phyloP scores from a whole-genome alignment of 2,797 vertebrate species.

The Xiphorhynchus erythropygius region DNA sequence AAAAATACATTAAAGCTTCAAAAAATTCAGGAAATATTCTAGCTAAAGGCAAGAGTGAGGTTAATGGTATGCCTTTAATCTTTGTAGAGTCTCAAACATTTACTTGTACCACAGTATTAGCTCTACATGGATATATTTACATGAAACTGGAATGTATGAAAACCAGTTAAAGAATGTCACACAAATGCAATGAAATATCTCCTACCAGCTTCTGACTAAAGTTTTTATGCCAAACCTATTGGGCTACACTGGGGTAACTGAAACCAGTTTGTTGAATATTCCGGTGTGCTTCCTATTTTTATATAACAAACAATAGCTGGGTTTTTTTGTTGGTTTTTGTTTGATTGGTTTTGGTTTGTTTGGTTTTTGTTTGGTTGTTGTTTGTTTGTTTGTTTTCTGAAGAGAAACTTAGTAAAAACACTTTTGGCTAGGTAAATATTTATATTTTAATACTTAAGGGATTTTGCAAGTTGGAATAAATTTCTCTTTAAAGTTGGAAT shows the following conservation, averaged over 20 bases:
- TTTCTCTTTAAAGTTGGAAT: constrained; percentile 20
- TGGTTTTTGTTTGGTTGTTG: not conserved
- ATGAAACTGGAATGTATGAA: constrained; percentile 29
- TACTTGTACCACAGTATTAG: not conserved
- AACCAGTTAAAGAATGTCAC: constrained; percentile 25
- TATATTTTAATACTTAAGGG: constrained; percentile 32
- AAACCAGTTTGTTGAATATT: constrained; percentile 19
- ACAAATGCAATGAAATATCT: constrained; percentile 22
- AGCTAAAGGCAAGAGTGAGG: constrained; percentile 46
- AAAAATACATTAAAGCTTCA: not conserved
- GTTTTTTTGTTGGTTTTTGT: not conserved
- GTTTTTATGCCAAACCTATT: not conserved
- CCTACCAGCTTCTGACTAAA: not conserved
- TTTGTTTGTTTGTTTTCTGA: not conserved
- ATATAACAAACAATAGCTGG: not conserved
- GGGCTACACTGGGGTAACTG: not conserved
- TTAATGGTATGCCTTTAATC: constrained; percentile 42
- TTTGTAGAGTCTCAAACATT: constrained; percentile 29
- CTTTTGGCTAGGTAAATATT: constrained; percentile 55
- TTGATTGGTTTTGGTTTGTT: not conserved
- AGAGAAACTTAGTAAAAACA: constrained; percentile 17
- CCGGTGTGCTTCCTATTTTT: not conserved
- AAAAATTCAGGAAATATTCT: constrained; percentile 23
- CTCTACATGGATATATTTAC: constrained; percentile 26
- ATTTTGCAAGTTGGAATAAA: constrained; percentile 47